These are phyloP conservation scores for Pipa parva DNA, from an alignment of 2,113 vertebrate genomes.

Conservation along the genomic window DNA sequence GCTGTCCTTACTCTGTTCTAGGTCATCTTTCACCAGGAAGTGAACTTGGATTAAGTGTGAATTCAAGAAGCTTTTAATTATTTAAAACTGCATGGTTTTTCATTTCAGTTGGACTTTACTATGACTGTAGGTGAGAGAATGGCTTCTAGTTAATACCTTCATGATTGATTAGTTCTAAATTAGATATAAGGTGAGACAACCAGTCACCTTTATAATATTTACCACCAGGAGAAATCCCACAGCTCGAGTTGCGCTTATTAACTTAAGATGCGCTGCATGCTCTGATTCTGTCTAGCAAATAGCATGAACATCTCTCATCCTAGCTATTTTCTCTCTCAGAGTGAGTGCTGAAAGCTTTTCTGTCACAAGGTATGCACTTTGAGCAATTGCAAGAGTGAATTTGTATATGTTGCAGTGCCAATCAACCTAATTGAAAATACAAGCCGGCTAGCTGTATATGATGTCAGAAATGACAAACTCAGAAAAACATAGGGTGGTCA, in stretches of 20 bases:
- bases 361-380: background rate
- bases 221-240: background rate
- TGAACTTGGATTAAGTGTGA: slow-evolving; percentile 45
- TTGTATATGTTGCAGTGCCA: background rate
- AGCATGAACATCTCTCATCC: background rate
- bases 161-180: slow-evolving; percentile 37
- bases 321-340: background rate
- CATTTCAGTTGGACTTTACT: slow-evolving; percentile 56
- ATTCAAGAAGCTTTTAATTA: slow-evolving; percentile 62
- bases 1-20: slow-evolving; percentile 54
- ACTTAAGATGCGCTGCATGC: background rate
- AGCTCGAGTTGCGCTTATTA: background rate
- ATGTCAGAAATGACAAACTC: no score
- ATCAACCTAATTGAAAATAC: no score
- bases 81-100: slow-evolving; percentile 82
- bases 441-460: no score
- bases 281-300: background rate
- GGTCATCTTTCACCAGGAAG: slow-evolving; percentile 67
- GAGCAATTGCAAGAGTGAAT: background rate
- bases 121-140: slow-evolving; percentile 18
- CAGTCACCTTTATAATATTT: slow-evolving; percentile 15
- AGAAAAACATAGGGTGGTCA: no score
- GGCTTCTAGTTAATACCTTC: slow-evolving; percentile 16
- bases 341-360: background rate
- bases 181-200: slow-evolving; percentile 11